A percentile compares a stretch with the other conserved stretches of the same genome.
phyloP scores from a whole-genome alignment of 2,113 vertebrate species.

The Scortum barcoo region DNA sequence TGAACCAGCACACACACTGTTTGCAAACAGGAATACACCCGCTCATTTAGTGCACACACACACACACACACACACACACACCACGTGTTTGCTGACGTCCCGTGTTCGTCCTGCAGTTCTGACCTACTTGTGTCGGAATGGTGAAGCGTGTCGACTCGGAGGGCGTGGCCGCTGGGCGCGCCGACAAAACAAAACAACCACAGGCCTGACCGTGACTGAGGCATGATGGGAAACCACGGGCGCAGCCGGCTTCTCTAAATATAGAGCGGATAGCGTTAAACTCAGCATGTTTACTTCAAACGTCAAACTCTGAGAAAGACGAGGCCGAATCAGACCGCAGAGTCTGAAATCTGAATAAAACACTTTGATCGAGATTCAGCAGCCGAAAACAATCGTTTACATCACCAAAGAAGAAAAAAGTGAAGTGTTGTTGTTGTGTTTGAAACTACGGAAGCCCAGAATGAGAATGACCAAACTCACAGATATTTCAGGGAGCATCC shows the following conservation, averaged over 20 bases:
- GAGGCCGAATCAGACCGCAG: background rate
- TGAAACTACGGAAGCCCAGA: no score
- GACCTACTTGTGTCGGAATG: slow-evolving; percentile 15
- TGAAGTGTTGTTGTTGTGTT: no score
- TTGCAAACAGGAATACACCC: background rate
- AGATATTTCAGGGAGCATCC: no score
- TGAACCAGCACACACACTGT: background rate
- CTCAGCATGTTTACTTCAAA: background rate
- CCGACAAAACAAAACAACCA: slow-evolving; percentile 30
- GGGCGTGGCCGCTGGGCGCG: slow-evolving; percentile 25
- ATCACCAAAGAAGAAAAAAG: no score
- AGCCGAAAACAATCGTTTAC: no score
- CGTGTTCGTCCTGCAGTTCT: background rate
- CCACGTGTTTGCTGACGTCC: slow-evolving; percentile 1
- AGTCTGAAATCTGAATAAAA: background rate
- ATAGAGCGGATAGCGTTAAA: background rate
- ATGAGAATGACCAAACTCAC: no score
- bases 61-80: slow-evolving; percentile 29
- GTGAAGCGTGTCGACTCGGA: background rate
- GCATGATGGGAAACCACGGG: slow-evolving; percentile 47
- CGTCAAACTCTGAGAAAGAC: background rate
- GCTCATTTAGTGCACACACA: background rate
- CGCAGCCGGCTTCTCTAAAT: slow-evolving; percentile 20
- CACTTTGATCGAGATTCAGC: background rate
- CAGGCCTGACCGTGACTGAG: slow-evolving; percentile 15